Evolutionary conservation across 2,797 vertebrate species (phyloP).

Genomic region (Falco rusticolus): DNA sequence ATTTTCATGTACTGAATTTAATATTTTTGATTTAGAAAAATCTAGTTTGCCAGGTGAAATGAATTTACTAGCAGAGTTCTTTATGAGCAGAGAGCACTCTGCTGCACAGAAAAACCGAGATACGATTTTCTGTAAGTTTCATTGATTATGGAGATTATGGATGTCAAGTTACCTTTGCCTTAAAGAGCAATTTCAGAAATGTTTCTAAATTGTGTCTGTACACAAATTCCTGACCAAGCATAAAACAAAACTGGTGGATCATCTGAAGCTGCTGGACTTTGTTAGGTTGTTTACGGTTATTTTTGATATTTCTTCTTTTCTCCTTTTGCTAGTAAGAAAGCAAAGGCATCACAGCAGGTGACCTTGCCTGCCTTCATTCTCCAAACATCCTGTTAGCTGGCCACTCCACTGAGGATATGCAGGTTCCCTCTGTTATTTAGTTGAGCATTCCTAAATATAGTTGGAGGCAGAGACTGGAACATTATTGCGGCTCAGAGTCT

Average conservation of each 20-base stretch:
- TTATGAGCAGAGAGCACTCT: neutral
- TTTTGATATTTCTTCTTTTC: neutral
- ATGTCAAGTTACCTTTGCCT: neutral
- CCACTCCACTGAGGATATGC: neutral
- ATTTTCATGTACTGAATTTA: neutral
- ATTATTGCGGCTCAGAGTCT: slow-evolving; percentile 7
- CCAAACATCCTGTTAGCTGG: neutral
- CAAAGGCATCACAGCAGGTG: neutral
- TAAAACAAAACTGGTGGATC: neutral
- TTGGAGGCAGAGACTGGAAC: slow-evolving; percentile 42
- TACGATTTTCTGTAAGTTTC: neutral
- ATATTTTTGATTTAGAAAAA: slow-evolving; percentile 17
- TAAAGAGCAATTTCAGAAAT: slow-evolving; percentile 10
- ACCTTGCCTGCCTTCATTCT: slow-evolving; percentile 24
- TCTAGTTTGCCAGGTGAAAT: slow-evolving; percentile 13
- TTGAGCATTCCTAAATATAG: slow-evolving; percentile 21
- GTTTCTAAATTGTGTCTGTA: neutral
- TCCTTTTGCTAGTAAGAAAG: neutral
- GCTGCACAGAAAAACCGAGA: neutral
- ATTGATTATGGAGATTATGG: slow-evolving; percentile 40
- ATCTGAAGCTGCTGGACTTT: neutral
- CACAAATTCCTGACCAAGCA: slow-evolving; percentile 30
- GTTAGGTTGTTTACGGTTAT: neutral
- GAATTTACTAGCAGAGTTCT: neutral
- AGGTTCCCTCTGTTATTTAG: slow-evolving; percentile 1